Base-by-base conservation (phyloP, 2,113 vertebrate genomes). In the Microtus pennsylvanicus region DNA sequence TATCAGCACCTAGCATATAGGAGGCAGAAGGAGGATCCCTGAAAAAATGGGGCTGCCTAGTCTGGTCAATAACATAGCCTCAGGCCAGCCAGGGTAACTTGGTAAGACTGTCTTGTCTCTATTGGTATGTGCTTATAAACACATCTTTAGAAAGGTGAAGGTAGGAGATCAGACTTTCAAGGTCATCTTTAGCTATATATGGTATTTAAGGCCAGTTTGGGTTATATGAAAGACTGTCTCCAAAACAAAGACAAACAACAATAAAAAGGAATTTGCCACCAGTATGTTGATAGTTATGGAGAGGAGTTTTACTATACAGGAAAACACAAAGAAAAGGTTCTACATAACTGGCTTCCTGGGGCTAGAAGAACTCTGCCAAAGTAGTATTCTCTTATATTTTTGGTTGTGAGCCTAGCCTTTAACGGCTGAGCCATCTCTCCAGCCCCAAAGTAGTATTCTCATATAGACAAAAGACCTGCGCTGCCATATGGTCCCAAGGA, bases 261-360 rank as follows among this genome's bases (percentile, higher is more conserved):
- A n/a, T 61, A 83, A 83, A 63, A n/a, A 69, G 33, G 75, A 89
- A 89, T 81, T 75, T 50, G 82, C 47, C 33, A 38, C 5, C 35
- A 87, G 76, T 24, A 91, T 69, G 16, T 7, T 85, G 50, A 85
- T 55, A 35, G 67, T 78, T 33, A 87, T 65, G 35, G 42, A 92
- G 38, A 81, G 45, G 42, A 87, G 69, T 92, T 89, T 91, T 13
- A 83, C 83, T 85, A 63, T 38, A 91, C 88, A 70, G 52, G 35
- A 89, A 72, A 89, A 76, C 1, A 67, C 61, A 86, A 67, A 42
- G 58, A 35, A 90, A 81, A 80, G 45, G 78, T 86, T 93, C 75
- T 33, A 88, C 63, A 13, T 77, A 88, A 87, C 19, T 55, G 12
- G 38, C 61, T 76, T 87, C 89, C 35, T 10, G 17, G 28, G 26